These are phyloP conservation scores for Ceriagrion tenellum DNA, from an alignment of 2,888 invertebrate genomes.

Conservation along the genomic window DNA sequence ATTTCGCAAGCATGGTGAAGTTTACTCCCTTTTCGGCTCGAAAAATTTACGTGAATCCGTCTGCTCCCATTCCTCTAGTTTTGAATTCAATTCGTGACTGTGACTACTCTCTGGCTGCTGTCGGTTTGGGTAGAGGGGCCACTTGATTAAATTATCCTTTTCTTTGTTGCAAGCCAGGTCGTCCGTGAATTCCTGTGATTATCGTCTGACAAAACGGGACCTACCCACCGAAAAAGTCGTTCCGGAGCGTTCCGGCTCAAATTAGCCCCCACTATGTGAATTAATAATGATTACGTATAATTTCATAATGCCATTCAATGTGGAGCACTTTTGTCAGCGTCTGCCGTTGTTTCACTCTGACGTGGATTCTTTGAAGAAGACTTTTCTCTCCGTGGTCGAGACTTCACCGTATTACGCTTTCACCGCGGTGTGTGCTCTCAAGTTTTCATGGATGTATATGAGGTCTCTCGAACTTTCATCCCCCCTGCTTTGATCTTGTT, in stretches of 20 bases:
- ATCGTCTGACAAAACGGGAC: not conserved
- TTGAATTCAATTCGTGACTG: not conserved
- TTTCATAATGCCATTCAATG: not conserved
- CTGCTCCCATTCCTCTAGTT: not conserved
- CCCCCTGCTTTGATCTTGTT: too few species aligned
- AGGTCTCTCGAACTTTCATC: too few species aligned
- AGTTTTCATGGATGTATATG: too few species aligned
- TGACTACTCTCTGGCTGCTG: not conserved
- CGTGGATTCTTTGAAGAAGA: not conserved
- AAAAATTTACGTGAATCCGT: too few species aligned
- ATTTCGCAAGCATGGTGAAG: too few species aligned
- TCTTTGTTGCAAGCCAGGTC: not conserved
- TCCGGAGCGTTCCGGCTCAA: not conserved
- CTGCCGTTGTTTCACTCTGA: not conserved
- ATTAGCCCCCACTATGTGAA: not conserved
- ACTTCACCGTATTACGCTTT: not conserved
- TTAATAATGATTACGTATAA: not conserved
- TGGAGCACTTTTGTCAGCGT: not conserved
- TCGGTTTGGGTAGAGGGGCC: not conserved
- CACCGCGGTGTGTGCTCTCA: too few species aligned
- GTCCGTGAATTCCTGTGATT: not conserved
- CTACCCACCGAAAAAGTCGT: not conserved
- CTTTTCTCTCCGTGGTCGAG: not conserved
- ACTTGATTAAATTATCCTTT: not conserved
- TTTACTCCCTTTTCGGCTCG: too few species aligned